phyloP scores from a whole-genome alignment of 2,113 vertebrate species.

The Recurvirostra avosetta region DNA sequence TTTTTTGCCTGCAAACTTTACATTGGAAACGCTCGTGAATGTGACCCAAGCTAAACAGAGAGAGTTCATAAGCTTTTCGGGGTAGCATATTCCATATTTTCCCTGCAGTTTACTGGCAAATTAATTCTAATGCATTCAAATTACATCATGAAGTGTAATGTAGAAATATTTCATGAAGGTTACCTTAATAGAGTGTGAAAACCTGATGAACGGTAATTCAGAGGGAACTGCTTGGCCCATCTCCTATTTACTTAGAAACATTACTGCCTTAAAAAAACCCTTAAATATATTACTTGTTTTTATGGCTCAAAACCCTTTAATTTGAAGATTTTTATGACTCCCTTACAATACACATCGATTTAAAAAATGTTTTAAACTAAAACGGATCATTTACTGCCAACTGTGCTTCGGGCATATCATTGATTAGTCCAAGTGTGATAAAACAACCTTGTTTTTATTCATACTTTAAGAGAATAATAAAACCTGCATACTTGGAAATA shows the following conservation, averaged over 20 bases:
- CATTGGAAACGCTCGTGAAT: neutral
- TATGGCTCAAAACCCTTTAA: slow-evolving; percentile 59
- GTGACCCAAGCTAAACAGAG: neutral
- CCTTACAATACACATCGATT: slow-evolving; percentile 62
- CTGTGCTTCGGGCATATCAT: slow-evolving; percentile 40
- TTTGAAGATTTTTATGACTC: slow-evolving; percentile 60
- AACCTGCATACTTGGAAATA: slow-evolving; percentile 63
- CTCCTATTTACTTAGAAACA: slow-evolving; percentile 57
- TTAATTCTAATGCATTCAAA: slow-evolving; percentile 49
- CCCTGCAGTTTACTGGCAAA: slow-evolving; percentile 40
- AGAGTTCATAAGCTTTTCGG: neutral
- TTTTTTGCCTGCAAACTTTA: neutral
- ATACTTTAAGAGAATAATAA: slow-evolving; percentile 63
- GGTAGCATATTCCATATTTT: slow-evolving; percentile 12
- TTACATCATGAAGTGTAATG: slow-evolving; percentile 49
- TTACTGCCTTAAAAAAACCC: slow-evolving; percentile 19
- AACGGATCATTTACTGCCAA: slow-evolving; percentile 63
- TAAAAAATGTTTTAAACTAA: slow-evolving; percentile 63
- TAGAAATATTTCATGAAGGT: slow-evolving; percentile 47
- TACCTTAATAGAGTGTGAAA: slow-evolving; percentile 58
- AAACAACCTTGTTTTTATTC: slow-evolving; percentile 68
- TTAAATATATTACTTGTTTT: slow-evolving; percentile 54
- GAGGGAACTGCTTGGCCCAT: slow-evolving; percentile 46
- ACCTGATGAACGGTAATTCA: slow-evolving; percentile 19
- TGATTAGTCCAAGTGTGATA: slow-evolving; percentile 68